Evolutionary conservation across 1,140 invertebrate species (phyloP).

Genomic region (Colletes latitarsis): DNA sequence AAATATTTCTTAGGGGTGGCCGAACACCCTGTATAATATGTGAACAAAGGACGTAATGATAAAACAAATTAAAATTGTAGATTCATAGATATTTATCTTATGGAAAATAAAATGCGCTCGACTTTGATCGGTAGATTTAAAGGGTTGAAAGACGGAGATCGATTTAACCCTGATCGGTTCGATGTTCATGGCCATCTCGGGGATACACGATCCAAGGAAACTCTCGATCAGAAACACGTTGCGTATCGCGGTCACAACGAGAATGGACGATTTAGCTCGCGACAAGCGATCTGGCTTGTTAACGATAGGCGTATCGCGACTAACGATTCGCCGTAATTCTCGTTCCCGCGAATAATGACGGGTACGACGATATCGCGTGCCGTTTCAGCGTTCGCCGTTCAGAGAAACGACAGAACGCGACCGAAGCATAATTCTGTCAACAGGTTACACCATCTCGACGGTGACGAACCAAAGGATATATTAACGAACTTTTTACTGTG

Average conservation of each 20-base stretch:
- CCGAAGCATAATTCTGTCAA: slow-evolving; percentile 9
- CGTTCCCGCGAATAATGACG: slow-evolving; percentile 15
- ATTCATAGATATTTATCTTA: no score
- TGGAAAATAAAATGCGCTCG: no score
- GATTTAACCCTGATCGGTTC: slow-evolving; percentile 35
- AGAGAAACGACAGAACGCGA: slow-evolving; percentile 17
- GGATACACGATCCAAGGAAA: slow-evolving; percentile 17
- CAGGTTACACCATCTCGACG: background rate
- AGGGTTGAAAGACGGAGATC: slow-evolving; percentile 21
- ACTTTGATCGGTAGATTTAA: no score
- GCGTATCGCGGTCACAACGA: no score
- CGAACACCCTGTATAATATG: no score
- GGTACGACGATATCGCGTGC: slow-evolving; percentile 19
- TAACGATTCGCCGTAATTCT: slow-evolving; percentile 19
- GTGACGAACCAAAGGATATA: no score
- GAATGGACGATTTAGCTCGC: background rate
- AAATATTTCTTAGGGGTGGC: no score
- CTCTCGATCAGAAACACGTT: background rate
- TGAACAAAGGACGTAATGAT: no score
- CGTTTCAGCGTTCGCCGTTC: background rate
- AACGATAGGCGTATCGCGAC: slow-evolving; percentile 14
- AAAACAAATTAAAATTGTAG: no score
- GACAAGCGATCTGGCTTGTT: background rate
- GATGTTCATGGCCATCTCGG: no score
- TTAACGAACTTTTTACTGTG: no score